Conservation (phyloP, 2,797 vertebrate genomes). For the Aeoliscus strigatus region DNA sequence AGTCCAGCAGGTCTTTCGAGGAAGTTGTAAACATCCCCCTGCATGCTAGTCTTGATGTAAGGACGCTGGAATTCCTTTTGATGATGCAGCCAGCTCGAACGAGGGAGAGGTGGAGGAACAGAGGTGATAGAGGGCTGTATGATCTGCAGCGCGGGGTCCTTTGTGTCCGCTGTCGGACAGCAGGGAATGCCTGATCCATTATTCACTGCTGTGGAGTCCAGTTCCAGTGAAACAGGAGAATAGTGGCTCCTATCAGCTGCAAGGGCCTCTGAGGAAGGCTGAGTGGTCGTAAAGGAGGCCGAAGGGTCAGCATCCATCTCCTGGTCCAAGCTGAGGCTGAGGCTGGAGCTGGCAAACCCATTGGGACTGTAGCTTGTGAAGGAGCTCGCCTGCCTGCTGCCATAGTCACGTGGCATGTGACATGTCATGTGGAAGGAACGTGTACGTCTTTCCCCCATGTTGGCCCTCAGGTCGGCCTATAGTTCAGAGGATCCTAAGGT, state of each 20-base stretch:
- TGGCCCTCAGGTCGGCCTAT: constrained; percentile 21
- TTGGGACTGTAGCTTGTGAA: constrained; percentile 57
- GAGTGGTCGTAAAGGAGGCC: constrained; percentile 33
- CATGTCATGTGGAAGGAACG: constrained; percentile 63
- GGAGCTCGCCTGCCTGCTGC: constrained; percentile 52
- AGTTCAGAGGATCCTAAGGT: constrained; percentile 1
- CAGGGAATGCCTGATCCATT: constrained; percentile 73
- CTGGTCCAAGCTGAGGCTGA: constrained; percentile 45
- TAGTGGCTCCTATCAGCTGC: constrained; percentile 55
- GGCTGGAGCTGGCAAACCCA: constrained; percentile 53
- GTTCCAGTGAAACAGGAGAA: constrained; percentile 79
- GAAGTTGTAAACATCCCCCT: constrained; percentile 92
- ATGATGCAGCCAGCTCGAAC: constrained; percentile 62
- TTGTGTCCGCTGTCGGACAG: constrained; percentile 49
- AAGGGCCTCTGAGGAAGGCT: constrained; percentile 22
- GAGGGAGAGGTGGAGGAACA: constrained; percentile 51
- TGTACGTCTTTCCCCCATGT: constrained; percentile 61
- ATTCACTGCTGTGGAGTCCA: constrained; percentile 66
- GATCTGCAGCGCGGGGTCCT: constrained; percentile 62
- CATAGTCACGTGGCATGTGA: constrained; percentile 57
- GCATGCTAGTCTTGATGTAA: constrained; percentile 83
- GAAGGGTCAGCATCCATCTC: constrained; percentile 40
- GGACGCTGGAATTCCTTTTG: constrained; percentile 73
- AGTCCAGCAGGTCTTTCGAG: constrained; percentile 87
- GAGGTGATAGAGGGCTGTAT: constrained; percentile 46